Evolutionary conservation across 2,113 vertebrate genomes (phyloP).

Genomic region (Neolamprologus variostigma): DNA sequence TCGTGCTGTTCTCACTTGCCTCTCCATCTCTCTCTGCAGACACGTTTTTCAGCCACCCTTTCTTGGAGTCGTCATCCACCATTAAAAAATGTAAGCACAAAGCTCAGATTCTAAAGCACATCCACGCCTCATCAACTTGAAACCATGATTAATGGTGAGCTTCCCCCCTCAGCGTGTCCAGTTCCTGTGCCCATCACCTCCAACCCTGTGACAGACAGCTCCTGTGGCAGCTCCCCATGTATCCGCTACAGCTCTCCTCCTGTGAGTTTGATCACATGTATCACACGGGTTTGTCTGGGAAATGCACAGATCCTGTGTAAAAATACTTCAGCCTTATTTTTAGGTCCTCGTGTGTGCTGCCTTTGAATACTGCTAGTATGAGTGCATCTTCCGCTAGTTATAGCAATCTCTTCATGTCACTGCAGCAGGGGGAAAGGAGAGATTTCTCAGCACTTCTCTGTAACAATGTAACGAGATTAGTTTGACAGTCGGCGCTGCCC

Average conservation of each 20-base stretch:
- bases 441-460: conserved; percentile 4
- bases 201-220: conserved; percentile 77
- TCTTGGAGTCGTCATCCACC: conserved; percentile 82
- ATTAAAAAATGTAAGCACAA: conserved; percentile 89
- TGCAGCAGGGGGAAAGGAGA: not conserved
- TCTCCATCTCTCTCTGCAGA: conserved; percentile 63
- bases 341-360: not conserved
- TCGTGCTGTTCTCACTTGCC: not conserved
- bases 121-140: not conserved
- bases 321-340: not conserved
- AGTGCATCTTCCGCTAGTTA: not conserved
- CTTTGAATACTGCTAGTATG: not conserved
- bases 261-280: conserved; percentile 72
- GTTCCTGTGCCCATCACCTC: conserved; percentile 84
- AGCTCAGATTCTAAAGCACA: not conserved
- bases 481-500: not conserved
- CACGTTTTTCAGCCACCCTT: conserved; percentile 89
- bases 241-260: conserved; percentile 90
- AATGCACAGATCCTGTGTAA: not conserved
- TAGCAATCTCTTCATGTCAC: not conserved
- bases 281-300: not conserved
- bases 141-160: not conserved
- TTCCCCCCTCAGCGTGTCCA: conserved; percentile 78
- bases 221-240: conserved; percentile 86
- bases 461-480: conserved; percentile 5